Percentiles rank a stretch among this genome's conserved stretches.
These are phyloP conservation scores for Amiota minor DNA, from an alignment of 2,888 invertebrate genomes.

Conservation along the genomic window DNA sequence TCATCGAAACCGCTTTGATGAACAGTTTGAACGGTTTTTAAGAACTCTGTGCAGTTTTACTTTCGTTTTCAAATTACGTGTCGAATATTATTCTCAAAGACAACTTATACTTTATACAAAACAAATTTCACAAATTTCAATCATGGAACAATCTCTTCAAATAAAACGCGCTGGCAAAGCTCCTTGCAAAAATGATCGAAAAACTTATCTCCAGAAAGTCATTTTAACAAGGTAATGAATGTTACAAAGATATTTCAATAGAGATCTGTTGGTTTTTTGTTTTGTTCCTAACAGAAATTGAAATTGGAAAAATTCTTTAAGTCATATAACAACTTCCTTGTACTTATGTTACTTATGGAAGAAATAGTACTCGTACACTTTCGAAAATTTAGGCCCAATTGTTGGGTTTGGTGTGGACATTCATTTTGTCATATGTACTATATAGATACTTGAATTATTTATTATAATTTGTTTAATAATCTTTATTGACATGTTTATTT, in stretches of 20 bases:
- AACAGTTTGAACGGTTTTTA: slow-evolving; percentile 61
- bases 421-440: too few species aligned
- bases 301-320: neutral
- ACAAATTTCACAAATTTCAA: too few species aligned
- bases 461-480: too few species aligned
- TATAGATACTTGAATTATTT: too few species aligned
- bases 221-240: slow-evolving; percentile 73
- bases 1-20: slow-evolving; percentile 69
- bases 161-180: slow-evolving; percentile 66
- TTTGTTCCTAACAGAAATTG: slow-evolving; percentile 48
- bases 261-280: neutral
- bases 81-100: slow-evolving; percentile 18
- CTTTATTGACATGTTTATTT: neutral
- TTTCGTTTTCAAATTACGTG: slow-evolving; percentile 12
- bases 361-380: too few species aligned
- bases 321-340: neutral
- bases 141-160: slow-evolving; percentile 67
- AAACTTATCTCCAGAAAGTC: slow-evolving; percentile 71
- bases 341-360: too few species aligned
- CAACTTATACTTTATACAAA: neutral
- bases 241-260: too few species aligned
- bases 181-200: slow-evolving; percentile 73
- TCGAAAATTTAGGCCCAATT: too few species aligned
- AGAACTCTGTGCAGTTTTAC: slow-evolving; percentile 4
- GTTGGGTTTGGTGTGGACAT: too few species aligned